A percentile compares a stretch with the other conserved stretches of the same genome.
These are phyloP conservation scores for Esox lucius DNA, from an alignment of 2,797 vertebrate species.

Conservation along the genomic window DNA sequence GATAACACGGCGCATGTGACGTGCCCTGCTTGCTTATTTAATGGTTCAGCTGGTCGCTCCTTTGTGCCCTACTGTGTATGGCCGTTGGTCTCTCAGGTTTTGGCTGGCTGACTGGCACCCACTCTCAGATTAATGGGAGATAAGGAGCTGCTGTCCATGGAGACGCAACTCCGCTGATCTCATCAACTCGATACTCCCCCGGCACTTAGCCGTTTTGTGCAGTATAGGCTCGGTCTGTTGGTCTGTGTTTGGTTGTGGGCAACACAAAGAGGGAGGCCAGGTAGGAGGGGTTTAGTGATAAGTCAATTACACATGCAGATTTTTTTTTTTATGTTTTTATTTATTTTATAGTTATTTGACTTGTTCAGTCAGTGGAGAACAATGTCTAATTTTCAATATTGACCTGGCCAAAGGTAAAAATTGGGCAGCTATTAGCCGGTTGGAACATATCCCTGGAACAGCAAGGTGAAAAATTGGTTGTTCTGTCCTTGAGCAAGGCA, in stretches of 20 bases:
- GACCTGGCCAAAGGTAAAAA: no score
- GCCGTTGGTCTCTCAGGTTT: conserved; percentile 1
- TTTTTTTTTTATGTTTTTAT: no score
- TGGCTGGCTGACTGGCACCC: conserved; percentile 35
- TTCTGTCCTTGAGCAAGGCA: no score
- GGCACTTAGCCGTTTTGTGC: conserved; percentile 70
- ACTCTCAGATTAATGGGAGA: conserved; percentile 62
- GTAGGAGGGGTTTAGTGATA: conserved; percentile 35
- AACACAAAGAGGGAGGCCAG: conserved; percentile 15
- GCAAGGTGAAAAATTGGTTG: no score
- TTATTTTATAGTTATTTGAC: no score
- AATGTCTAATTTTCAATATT: no score
- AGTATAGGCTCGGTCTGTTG: conserved; percentile 46
- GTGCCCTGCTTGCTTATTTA: not conserved
- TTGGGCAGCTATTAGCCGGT: no score
- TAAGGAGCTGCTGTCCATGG: conserved; percentile 62
- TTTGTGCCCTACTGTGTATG: not conserved
- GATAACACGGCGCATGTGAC: not conserved
- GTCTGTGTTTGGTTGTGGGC: conserved; percentile 27
- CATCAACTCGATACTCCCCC: conserved; percentile 73
- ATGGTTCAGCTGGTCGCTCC: not conserved
- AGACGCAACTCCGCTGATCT: conserved; percentile 69
- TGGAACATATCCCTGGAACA: no score
- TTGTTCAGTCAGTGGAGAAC: no score
- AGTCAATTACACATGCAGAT: conserved; percentile 55